Evolutionary conservation across 2,888 invertebrate genomes (phyloP), one percentile per base, ranked within the genome.

Genomic region (Heliconius ethilla): DNA sequence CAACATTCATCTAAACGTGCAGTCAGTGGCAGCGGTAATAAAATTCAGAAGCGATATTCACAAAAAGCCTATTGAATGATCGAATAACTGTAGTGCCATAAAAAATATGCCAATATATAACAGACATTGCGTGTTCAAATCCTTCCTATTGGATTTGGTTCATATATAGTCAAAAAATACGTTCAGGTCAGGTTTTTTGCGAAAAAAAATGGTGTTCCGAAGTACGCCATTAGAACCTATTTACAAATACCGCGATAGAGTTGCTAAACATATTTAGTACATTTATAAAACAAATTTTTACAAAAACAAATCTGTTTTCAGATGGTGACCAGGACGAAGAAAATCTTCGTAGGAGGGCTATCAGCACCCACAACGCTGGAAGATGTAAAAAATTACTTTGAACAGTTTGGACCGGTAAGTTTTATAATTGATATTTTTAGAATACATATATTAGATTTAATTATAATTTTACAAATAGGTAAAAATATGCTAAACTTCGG

Each of bases 241-340:
- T 37, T 11, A 33, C 66, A 66, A 22, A 33, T 11, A 18, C 22
- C 11, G 66, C 33, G 66, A 6, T 11, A 15, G 29, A 11, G 10
- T n/a, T 37, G 66, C 37, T 67, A 27, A 27, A 27, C 2, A 27
- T 7, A 15, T 27, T 63, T 15, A 4, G 5, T 25, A 63, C 15
- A 63, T 6, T 15, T 6, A 2, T 59, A 3, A 7, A 25, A n/a
- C 11, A 59, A 13, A 37, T 9, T 72, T n/a, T 63, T 80, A 70
- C 81, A 66, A 27, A 73, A 13, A 55, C n/a, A 15, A 78, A 85
- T 83, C 87, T 90, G 89, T 83, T 96, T 96, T 5, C 97, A 99
- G 99, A 99, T 99, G 99, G 99, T 99, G 94, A 99, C 99, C 96
- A 98, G 99, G 96, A 99, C 99, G 96, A 99, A 99, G 97, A 99